Base-by-base conservation (phyloP, 2,888 invertebrate genomes). In the Arge pagana region DNA sequence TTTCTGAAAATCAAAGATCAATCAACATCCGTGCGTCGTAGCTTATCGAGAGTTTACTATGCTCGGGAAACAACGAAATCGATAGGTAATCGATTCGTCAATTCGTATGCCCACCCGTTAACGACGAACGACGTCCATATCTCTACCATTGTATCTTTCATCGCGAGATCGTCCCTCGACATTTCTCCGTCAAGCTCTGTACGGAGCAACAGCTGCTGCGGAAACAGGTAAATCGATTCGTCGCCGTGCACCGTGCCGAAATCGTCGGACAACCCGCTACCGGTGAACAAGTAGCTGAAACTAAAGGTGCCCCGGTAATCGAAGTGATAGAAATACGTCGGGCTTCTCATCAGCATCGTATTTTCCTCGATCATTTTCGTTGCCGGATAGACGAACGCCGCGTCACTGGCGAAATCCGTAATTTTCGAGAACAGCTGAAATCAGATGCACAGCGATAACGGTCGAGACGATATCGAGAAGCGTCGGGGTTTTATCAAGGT, bases 51-150 rank as follows among this genome's bases (percentile, higher is more conserved):
- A n/a, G n/a, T n/a, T n/a, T n/a, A n/a, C n/a, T n/a, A n/a, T n/a
- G n/a, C n/a, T n/a, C n/a, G n/a, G n/a, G n/a, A n/a, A n/a, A n/a
- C n/a, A n/a, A n/a, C n/a, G n/a, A n/a, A n/a, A n/a, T n/a, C n/a
- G n/a, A n/a, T n/a, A n/a, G n/a, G n/a, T n/a, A n/a, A n/a, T n/a
- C n/a, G n/a, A n/a, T n/a, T n/a, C n/a, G n/a, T n/a, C n/a, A n/a
- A n/a, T n/a, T n/a, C n/a, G n/a, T n/a, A n/a, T n/a, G n/a, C n/a
- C n/a, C n/a, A n/a, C 43, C 43, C 43, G 10, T 16, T 21, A 8
- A 31, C 31, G 13, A 6, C 43, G 43, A 43, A 43, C 3, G 43
- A 31, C 13, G 43, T 43, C 43, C 43, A 43, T 5, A 30, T 11
- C n/a, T 42, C 16, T 4, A 42, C 28, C 41, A 42, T 42, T 15